These are phyloP conservation scores for Pseudopleuronectes americanus DNA, from an alignment of 2,797 vertebrate species.

Conservation along the genomic window DNA sequence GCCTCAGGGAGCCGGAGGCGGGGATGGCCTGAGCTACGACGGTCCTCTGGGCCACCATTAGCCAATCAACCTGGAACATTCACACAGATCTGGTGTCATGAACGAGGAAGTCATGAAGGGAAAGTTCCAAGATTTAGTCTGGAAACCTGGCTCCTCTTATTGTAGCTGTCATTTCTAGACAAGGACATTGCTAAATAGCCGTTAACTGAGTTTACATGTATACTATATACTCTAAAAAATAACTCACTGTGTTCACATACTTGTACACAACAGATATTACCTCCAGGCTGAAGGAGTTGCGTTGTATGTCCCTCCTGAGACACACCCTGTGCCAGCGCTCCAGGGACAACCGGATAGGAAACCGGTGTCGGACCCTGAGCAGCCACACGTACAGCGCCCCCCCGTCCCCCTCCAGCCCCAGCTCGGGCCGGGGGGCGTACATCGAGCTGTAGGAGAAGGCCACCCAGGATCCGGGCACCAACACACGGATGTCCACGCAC, in stretches of 20 bases:
- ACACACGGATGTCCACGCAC: slow-evolving; percentile 78
- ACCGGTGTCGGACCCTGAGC: slow-evolving; percentile 74
- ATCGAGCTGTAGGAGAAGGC: slow-evolving; percentile 80
- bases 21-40: slow-evolving; percentile 71
- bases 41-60: slow-evolving; percentile 50
- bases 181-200: no score
- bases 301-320: slow-evolving; percentile 64
- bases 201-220: no score
- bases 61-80: slow-evolving; percentile 61
- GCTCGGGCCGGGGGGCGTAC: slow-evolving; percentile 58
- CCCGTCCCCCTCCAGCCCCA: slow-evolving; percentile 80
- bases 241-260: no score
- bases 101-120: not conserved
- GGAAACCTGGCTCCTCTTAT: not conserved
- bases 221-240: no score
- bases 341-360: slow-evolving; percentile 64
- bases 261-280: slow-evolving; percentile 40
- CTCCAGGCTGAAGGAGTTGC: slow-evolving; percentile 76
- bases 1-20: slow-evolving; percentile 66
- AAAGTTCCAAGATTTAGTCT: not conserved
- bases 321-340: slow-evolving; percentile 80
- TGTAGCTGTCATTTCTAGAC: no score
- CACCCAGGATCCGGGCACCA: slow-evolving; percentile 75
- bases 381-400: slow-evolving; percentile 79
- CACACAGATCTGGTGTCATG: not conserved